A percentile compares a stretch with the other conserved stretches of the same genome.
phyloP scores from a whole-genome alignment of 2,797 vertebrate genomes.

The Acanthornis magna region DNA sequence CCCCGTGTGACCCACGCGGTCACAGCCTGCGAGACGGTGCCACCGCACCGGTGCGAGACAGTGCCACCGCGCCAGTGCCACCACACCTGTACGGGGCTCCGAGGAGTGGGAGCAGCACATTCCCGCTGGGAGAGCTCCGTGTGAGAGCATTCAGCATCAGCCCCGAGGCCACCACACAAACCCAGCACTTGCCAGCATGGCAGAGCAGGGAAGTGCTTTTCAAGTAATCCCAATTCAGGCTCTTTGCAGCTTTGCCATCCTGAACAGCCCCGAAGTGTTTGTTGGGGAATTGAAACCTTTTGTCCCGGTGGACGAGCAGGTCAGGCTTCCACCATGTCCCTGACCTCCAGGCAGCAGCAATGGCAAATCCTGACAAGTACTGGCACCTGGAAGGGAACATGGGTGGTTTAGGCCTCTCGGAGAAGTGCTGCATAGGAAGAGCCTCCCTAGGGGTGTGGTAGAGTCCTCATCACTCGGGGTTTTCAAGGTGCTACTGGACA shows the following conservation, averaged over 20 bases:
- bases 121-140: neutral
- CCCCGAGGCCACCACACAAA: neutral
- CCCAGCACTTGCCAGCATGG: neutral
- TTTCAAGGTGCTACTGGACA: neutral
- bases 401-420: neutral
- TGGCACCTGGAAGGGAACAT: neutral
- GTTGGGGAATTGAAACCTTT: neutral
- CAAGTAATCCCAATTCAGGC: neutral
- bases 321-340: neutral
- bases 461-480: neutral
- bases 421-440: neutral
- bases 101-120: neutral
- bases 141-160: neutral
- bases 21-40: neutral
- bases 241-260: neutral
- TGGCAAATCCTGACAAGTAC: neutral
- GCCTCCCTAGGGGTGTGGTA: neutral
- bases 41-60: too few relatives aligned
- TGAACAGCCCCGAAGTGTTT: fast-evolving
- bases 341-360: neutral
- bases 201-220: neutral
- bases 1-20: neutral
- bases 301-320: neutral
- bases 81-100: neutral
- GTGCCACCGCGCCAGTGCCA: too few relatives aligned